Base-by-base conservation (phyloP, 2,797 vertebrate genomes). In the Podarcis siculus region DNA sequence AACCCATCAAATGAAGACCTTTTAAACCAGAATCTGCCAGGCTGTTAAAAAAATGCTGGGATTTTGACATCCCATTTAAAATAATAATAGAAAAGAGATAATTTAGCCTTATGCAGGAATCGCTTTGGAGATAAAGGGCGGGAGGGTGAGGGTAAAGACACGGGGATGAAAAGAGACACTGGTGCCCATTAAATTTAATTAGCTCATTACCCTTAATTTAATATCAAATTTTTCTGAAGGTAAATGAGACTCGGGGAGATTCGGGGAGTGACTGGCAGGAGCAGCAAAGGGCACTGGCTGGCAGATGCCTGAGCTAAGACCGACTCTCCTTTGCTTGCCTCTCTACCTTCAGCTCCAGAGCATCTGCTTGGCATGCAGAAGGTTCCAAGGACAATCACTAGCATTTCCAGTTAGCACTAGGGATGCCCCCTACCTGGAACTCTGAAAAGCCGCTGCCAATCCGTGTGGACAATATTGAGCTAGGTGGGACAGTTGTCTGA, bases 201-300 rank as follows among this genome's bases (percentile, higher is more conserved):
- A 96, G 94, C 92, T 93, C 93, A 93, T 95, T 95, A 94, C 45
- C 90, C 87, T 93, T 95, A 95, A 96, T 93, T 94, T 91, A 91
- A 95, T 95, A 93, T 94, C 91, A 94, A 94, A 94, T 91, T 94
- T 93, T 92, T 90, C 91, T 91, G 89, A 93, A 90, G 93, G 90
- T 78, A 94, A 94, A 95, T 95, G 92, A 91, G 92, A 86, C 67
- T 88, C 83, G 45, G 89, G 91, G 76, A 90, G 92, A 90, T 84
- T 90, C 92, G 90, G 87, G 85, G 86, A 82, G 90, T 90, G 94
- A 89, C 35, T 61, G 42, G 82, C 82, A 89, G 90, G 88, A 79
- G 89, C 90, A 90, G 94, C 90, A 87, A 91, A 94, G 92, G 92
- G 92, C 94, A 86, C 91, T 0, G 7, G 81, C 90, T 92, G 91